Base-by-base conservation (phyloP, 2,888 invertebrate species). In the Galerucella pusilla region DNA sequence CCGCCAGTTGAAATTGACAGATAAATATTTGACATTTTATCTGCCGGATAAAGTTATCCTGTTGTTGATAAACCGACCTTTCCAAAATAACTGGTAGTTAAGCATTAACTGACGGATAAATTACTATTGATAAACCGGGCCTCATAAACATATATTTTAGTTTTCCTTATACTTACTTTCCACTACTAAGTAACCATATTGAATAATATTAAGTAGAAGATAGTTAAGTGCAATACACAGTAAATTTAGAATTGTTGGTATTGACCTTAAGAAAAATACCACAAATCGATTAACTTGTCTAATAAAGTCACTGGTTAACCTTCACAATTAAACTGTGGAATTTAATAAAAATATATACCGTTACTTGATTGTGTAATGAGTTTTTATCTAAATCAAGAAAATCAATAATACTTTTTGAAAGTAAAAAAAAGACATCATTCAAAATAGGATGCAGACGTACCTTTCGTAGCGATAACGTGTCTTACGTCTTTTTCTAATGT, bases 231-330 rank as follows among this genome's bases (percentile, higher is more conserved):
- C 14, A 61, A 11, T 14, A 12, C 1, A 61, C 1, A 61, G n/a
- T 69, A 46, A 28, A 60, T 64, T 69, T 64, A 28, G 69, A 74
- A 74, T 68, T 69, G 68, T 65, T 65, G 74, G 35, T 73, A 68
- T 73, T 73, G 64, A 54, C 71, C 54, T 71, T 75, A 71, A 75
- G 67, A 28, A 70, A 20, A 73, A 73, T 75, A 72, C 69, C 75
- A 67, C 72, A 71, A 75, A 54, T 70, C 73, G 69, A 68, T 75
- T 71, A 71, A 57, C 57, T 57, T 16, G 45, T 61, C 65, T 74
- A 70, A 70, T 57, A 68, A 52, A 73, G 68, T 65, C 35, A 63
- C 76, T 73, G 20, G 75, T 74, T 72, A 74, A 76, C 61, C 61
- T 74, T 64, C 42, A 61, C 61, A 11, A 54, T 16, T 45, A 20